A percentile compares a stretch with the other conserved stretches of the same genome.
These are phyloP conservation scores for Aphidius ervi DNA, from an alignment of 1,140 invertebrate species.

Conservation along the genomic window DNA sequence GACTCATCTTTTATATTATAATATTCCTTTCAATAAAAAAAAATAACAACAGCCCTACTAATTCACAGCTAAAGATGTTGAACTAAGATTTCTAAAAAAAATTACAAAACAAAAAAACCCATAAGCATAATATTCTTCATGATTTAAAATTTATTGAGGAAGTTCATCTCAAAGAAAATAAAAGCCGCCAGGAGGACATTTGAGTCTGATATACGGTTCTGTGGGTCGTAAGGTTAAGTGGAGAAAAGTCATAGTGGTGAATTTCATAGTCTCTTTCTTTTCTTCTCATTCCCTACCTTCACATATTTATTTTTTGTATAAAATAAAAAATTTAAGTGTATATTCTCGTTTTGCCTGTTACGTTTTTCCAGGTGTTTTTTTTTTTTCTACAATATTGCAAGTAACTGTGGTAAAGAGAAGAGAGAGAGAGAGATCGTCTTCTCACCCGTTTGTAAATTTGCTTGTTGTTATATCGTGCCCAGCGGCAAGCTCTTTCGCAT, in stretches of 20 bases:
- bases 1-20: no score
- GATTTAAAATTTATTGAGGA: no score
- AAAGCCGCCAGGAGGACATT: conserved; percentile 29
- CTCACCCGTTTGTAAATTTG: background rate
- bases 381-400: background rate
- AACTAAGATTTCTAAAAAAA: no score
- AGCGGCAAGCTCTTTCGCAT: conserved; percentile 1
- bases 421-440: background rate
- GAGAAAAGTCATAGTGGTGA: conserved; percentile 20
- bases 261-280: conserved; percentile 12
- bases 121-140: no score
- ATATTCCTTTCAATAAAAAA: no score
- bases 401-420: background rate
- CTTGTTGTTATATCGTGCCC: background rate
- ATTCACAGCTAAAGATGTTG: no score
- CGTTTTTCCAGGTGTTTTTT: conserved; percentile 7
- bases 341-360: background rate
- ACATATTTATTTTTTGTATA: background rate
- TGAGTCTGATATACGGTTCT: conserved; percentile 41
- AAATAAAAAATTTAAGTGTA: no score
- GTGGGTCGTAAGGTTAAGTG: conserved; percentile 42
- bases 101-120: no score
- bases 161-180: conserved; percentile 2
- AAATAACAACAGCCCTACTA: no score
- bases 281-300: background rate